Evolutionary conservation across 2,113 vertebrate species (phyloP).

Genomic region (Nettapus auritus): DNA sequence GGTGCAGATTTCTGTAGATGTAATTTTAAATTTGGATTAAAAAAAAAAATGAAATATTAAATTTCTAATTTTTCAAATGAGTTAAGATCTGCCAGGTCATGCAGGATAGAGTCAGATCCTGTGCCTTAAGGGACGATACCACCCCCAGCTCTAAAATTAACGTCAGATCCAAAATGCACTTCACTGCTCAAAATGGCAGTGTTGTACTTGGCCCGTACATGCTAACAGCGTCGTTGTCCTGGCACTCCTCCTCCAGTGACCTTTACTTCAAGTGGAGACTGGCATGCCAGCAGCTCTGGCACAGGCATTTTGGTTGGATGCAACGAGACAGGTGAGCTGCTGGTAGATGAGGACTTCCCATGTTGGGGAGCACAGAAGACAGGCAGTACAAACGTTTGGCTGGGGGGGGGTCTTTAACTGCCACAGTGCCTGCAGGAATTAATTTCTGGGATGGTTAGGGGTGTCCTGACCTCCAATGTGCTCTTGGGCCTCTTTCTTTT

Average conservation of each 20-base stretch:
- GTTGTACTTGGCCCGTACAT: not conserved
- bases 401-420: not conserved
- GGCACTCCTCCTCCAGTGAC: not conserved
- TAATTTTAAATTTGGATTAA: not conserved
- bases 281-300: rapidly evolving
- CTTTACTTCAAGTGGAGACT: not conserved
- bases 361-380: not conserved
- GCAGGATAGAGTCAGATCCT: not conserved
- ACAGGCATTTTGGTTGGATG: not conserved
- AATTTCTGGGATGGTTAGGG: not conserved
- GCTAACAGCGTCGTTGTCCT: rapidly evolving
- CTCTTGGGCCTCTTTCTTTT: not conserved
- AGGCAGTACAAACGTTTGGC: not conserved
- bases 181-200: not conserved
- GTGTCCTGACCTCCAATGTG: not conserved
- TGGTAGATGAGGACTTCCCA: not conserved
- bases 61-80: not conserved
- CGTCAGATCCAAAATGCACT: not conserved
- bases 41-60: not conserved
- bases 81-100: not conserved
- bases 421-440: not conserved
- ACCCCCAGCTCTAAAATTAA: not conserved
- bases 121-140: not conserved
- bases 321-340: not conserved
- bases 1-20: not conserved